Evolutionary conservation across 1,140 invertebrate species (phyloP), one percentile per base, ranked within the genome.

Genomic region (Papilio aristodemus): DNA sequence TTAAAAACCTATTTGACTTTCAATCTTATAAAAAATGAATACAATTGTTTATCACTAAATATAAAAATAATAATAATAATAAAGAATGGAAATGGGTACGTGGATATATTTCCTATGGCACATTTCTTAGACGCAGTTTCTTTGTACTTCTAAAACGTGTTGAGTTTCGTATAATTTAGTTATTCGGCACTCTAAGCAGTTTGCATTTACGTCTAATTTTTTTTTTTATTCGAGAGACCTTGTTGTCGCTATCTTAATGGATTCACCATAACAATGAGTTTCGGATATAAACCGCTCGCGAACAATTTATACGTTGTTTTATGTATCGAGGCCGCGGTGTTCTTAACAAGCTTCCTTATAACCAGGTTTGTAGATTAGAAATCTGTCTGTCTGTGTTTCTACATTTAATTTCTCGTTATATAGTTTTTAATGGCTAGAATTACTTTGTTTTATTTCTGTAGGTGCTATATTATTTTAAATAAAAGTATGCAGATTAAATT

Each of bases 241-340:
- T 80, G 74, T 60, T 54, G 73, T 60, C 54, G 67, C 74, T 79
- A 81, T 76, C 74, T 75, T 76, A 81, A 81, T 81, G 71, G 70
- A 78, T 81, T 79, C 76, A 81, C 73, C 72, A 80, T 76, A 78
- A 70, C 76, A 78, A 78, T 71, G 71, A 73, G 78, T 73, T 75
- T 76, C 71, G 71, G 70, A 76, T 75, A 76, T 71, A 66, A 77
- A 63, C 19, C 68, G 67, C 72, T 71, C 62, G 73, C 70, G 60
- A 41, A 37, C 67, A 76, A 81, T 78, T 72, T 80, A 78, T 80
- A 70, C 71, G 69, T 71, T 71, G 69, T 72, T 69, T 73, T 71
- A 62, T 67, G 27, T 63, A 68, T 41, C 75, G 70, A 77, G 75
- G 75, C 63, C 72, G 43, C 67, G 32, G 36, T 54, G 37, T 60